These are phyloP conservation scores for Nasonovia ribisnigri DNA, from an alignment of 2,888 invertebrate genomes.

Conservation along the genomic window DNA sequence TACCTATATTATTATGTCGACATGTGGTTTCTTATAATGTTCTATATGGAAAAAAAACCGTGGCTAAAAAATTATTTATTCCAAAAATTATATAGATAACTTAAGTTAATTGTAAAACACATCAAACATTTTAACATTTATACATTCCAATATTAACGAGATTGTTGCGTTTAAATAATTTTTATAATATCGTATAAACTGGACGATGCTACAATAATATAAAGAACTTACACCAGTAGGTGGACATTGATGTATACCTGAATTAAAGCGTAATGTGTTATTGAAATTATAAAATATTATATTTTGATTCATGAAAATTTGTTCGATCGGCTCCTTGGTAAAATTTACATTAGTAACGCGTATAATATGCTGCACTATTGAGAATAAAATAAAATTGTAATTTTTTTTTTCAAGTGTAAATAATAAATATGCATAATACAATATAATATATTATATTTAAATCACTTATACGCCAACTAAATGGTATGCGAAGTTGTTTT, in stretches of 20 bases:
- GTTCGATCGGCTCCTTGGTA: not conserved
- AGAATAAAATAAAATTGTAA: not conserved
- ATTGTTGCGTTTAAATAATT: not conserved
- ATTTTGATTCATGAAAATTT: not conserved
- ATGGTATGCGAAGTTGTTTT: not conserved
- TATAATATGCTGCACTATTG: not conserved
- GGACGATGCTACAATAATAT: not conserved
- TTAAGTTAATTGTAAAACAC: not conserved
- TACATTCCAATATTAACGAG: not conserved
- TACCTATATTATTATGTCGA: not conserved
- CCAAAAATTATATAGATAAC: not conserved
- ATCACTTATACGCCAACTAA: not conserved
- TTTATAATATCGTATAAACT: not conserved
- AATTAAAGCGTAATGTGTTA: not conserved
- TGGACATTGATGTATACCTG: not conserved
- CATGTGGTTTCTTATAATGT: not conserved
- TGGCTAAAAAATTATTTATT: not conserved
- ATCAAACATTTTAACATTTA: not conserved
- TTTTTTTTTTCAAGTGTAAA: not conserved
- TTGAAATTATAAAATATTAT: not conserved
- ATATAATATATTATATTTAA: not conserved
- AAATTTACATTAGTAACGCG: not conserved
- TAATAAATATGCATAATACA: not conserved
- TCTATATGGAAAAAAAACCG: not conserved
- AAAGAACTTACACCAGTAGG: not conserved